Percentiles rank a stretch among this genome's conserved stretches.
These are phyloP conservation scores for Tetramorium simillimum DNA, from an alignment of 1,140 invertebrate genomes.

Conservation along the genomic window DNA sequence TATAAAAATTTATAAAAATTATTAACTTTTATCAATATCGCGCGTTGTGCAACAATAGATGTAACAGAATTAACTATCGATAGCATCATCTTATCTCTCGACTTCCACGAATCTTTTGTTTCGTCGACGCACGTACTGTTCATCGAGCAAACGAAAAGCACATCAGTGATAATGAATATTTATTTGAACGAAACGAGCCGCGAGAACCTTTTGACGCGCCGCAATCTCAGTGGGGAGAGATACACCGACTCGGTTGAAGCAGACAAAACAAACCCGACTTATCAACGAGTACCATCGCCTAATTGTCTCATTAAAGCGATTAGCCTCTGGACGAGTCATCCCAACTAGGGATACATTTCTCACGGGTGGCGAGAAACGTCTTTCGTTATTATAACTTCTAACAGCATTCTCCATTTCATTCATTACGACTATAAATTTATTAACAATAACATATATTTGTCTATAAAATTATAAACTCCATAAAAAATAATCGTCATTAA, in stretches of 20 bases:
- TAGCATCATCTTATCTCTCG: conserved; percentile 17
- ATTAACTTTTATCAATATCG: not conserved
- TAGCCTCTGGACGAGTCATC: conserved; percentile 55
- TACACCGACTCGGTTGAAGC: conserved; percentile 44
- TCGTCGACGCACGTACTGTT: not conserved
- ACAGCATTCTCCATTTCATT: not conserved
- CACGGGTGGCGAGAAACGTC: conserved; percentile 27
- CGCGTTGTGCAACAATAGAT: too few species aligned
- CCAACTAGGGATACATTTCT: not conserved
- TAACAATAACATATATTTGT: not conserved
- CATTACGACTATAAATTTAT: not conserved
- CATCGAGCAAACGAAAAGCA: conserved; percentile 21
- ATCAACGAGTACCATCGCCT: conserved; percentile 76
- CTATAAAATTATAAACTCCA: not conserved
- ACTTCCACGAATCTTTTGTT: conserved; percentile 54
- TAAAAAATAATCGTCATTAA: not conserved
- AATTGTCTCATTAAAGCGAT: conserved; percentile 79
- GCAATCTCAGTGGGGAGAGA: conserved; percentile 58
- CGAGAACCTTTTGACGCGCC: conserved; percentile 64
- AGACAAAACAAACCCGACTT: conserved; percentile 77
- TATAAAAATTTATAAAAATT: not conserved
- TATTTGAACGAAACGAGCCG: conserved; percentile 38
- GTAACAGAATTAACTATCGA: not conserved
- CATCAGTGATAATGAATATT: conserved; percentile 55
- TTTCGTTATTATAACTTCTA: not conserved